phyloP scores from a whole-genome alignment of 2,797 vertebrate genomes.

The Mastacembelus armatus region DNA sequence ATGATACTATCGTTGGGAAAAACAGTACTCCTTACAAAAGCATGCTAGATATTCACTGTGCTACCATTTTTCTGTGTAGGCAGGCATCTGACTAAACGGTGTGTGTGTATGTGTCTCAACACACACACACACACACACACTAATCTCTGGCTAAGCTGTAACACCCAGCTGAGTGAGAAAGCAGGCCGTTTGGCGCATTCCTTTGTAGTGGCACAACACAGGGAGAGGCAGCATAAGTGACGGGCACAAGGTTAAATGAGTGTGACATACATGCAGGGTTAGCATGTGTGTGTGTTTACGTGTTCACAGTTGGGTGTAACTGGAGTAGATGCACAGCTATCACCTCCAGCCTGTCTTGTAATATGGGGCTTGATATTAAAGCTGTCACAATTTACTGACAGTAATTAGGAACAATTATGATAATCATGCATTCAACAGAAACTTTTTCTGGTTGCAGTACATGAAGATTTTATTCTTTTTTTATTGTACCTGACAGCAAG shows the following conservation, averaged over 20 bases:
- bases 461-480: too few relatives aligned
- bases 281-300: neutral
- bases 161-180: slow-evolving; percentile 73
- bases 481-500: too few relatives aligned
- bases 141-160: slow-evolving; percentile 74
- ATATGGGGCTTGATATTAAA: too few relatives aligned
- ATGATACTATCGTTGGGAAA: slow-evolving; percentile 24
- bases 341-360: too few relatives aligned
- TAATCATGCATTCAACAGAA: too few relatives aligned
- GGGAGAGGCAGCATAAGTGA: slow-evolving; percentile 43
- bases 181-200: slow-evolving; percentile 78
- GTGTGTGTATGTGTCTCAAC: slow-evolving; percentile 36
- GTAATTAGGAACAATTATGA: too few relatives aligned
- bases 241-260: slow-evolving; percentile 58
- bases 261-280: slow-evolving; percentile 41
- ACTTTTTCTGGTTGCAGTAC: too few relatives aligned
- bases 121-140: slow-evolving; percentile 21
- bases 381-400: too few relatives aligned
- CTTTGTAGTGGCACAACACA: slow-evolving; percentile 64
- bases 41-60: slow-evolving; percentile 47
- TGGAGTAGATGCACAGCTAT: too few relatives aligned
- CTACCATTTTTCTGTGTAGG: slow-evolving; percentile 24
- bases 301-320: too few relatives aligned
- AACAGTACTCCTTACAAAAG: slow-evolving; percentile 42
- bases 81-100: slow-evolving; percentile 60